Percentiles rank a stretch among this genome's conserved stretches.
Evolutionary conservation across 1,140 invertebrate species (phyloP).

Genomic region (Drosophila tristis): DNA sequence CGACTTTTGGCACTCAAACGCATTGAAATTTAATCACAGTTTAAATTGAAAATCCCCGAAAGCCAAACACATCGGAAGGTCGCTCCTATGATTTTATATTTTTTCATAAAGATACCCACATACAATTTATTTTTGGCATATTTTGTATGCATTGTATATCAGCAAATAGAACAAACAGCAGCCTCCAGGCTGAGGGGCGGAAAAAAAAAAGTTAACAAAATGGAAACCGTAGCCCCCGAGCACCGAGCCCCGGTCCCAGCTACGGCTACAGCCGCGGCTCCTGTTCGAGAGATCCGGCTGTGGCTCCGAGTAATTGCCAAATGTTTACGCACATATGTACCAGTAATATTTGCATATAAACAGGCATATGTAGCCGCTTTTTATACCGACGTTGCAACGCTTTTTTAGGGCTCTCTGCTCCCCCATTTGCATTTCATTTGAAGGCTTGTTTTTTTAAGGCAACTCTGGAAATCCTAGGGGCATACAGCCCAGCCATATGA

Average conservation of each 20-base stretch:
- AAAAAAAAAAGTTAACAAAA: constrained; percentile 41
- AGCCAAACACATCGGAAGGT: constrained; percentile 39
- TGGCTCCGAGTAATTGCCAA: constrained; percentile 71
- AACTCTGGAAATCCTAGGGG: constrained; percentile 30
- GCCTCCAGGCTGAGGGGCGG: constrained; percentile 7
- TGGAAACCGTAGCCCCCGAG: too few relatives aligned
- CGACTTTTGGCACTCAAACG: constrained; percentile 60
- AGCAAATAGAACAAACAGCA: constrained; percentile 72
- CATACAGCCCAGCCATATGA: constrained; percentile 20
- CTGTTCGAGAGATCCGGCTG: constrained; percentile 12
- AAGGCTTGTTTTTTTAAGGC: constrained; percentile 39
- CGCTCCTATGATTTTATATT: constrained; percentile 16
- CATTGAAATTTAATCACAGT: constrained; percentile 77
- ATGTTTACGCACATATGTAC: constrained; percentile 79
- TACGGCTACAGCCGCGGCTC: too few relatives aligned
- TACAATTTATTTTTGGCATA: constrained; percentile 27
- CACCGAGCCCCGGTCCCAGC: too few relatives aligned
- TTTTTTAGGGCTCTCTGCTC: constrained; percentile 26
- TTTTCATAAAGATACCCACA: neutral
- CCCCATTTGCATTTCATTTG: constrained; percentile 70
- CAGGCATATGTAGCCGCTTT: constrained; percentile 76
- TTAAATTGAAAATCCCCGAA: constrained; percentile 72
- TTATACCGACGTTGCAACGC: constrained; percentile 59
- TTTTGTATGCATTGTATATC: constrained; percentile 46
- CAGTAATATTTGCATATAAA: constrained; percentile 78